Evolutionary conservation across 2,888 invertebrate genomes (phyloP).

Genomic region (Beris morrisii): DNA sequence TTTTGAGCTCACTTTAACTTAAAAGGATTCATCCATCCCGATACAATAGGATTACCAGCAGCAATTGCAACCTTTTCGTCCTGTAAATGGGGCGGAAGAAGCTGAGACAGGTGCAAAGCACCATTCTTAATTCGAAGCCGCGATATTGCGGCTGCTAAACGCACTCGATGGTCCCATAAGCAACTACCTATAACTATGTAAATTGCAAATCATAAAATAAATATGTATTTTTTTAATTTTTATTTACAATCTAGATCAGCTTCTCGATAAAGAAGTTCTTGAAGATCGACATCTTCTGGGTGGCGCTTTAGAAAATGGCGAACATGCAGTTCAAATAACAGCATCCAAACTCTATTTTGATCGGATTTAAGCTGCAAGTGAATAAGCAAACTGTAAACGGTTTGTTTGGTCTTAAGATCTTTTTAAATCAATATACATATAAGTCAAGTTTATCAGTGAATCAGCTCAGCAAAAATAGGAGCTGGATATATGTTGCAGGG

Average conservation of each 20-base stretch:
- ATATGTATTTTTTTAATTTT: no score
- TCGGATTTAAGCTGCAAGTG: slow-evolving; percentile 39
- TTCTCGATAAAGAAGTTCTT: slow-evolving; percentile 47
- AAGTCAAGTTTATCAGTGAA: no score
- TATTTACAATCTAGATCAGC: slow-evolving; percentile 48
- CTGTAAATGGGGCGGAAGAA: slow-evolving; percentile 71
- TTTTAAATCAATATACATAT: no score
- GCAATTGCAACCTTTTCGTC: slow-evolving; percentile 68
- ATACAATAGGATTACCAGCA: slow-evolving; percentile 60
- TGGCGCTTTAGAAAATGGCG: slow-evolving; percentile 57
- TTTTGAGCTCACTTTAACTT: slow-evolving; percentile 62
- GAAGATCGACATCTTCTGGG: slow-evolving; percentile 46
- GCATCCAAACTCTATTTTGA: slow-evolving; percentile 58
- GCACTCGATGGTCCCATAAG: slow-evolving; percentile 67
- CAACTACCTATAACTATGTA: slow-evolving; percentile 61
- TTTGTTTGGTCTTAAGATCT: neutral
- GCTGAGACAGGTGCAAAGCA: slow-evolving; percentile 67
- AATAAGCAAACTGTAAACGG: neutral
- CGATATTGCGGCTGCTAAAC: slow-evolving; percentile 75
- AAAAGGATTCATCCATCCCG: slow-evolving; percentile 80
- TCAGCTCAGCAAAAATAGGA: no score
- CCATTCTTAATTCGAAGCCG: slow-evolving; percentile 74
- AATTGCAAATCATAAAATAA: neutral
- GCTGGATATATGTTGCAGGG: no score
- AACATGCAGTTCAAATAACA: slow-evolving; percentile 61